Evolutionary conservation across 1,140 invertebrate genomes (phyloP).

Genomic region (Macrobrachium nipponense): DNA sequence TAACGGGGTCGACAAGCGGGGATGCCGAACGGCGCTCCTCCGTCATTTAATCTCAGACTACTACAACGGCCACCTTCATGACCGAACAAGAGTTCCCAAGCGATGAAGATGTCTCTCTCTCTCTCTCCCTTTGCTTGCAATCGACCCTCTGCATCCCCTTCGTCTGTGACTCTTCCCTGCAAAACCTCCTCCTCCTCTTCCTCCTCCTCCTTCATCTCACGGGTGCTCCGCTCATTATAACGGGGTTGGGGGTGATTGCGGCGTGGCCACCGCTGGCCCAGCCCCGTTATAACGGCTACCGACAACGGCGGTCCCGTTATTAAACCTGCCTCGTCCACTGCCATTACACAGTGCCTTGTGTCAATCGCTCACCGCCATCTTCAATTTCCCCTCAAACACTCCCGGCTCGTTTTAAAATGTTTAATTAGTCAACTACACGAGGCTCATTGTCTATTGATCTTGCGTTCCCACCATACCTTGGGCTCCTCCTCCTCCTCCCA

Average conservation of each 20-base stretch:
- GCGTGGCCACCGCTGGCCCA: conserved; percentile 7
- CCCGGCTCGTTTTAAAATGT: no score
- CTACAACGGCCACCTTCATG: no score
- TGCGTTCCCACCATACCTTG: conserved; percentile 10
- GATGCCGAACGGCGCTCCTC: conserved; percentile 22
- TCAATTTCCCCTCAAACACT: no score
- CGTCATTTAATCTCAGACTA: not conserved
- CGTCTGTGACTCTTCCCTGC: no score
- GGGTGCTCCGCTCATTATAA: not conserved
- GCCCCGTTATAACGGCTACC: conserved; percentile 30
- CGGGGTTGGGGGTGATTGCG: conserved; percentile 37
- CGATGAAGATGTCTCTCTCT: no score
- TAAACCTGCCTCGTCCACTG: conserved; percentile 12
- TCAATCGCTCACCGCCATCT: no score
- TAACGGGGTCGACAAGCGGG: no score
- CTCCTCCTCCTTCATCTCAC: no score
- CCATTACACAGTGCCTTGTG: not conserved
- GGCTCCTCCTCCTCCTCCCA: not conserved
- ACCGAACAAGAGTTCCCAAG: no score
- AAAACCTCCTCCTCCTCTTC: no score
- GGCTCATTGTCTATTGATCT: conserved; percentile 50
- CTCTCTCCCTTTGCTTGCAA: no score
- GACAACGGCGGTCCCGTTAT: conserved; percentile 14
- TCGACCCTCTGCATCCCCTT: no score
- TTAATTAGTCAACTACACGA: conserved; percentile 19